Base-by-base conservation (phyloP, 2,113 vertebrate genomes). In the Chiloscyllium plagiosum region DNA sequence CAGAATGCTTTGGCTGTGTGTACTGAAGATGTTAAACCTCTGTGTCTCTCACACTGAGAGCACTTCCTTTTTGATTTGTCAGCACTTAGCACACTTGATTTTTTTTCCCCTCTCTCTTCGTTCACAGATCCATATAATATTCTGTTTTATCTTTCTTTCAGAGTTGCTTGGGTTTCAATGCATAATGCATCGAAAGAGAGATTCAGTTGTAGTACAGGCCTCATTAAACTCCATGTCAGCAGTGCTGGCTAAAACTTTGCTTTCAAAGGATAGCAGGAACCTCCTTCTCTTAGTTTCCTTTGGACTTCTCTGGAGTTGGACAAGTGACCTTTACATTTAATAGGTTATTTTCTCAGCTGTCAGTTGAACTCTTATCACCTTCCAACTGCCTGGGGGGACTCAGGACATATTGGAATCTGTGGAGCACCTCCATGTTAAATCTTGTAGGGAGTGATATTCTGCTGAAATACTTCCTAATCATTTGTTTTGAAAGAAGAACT, bases 111-210 rank as follows among this genome's bases (percentile, higher is more conserved):
- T 33, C 26, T 72, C 26, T 72, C 56, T 26, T 72, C 33, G 13
- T 19, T 65, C 26, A 3, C 5, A 52, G 0, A 17, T 90, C 24
- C 12, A 15, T 56, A 33, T 4, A 90, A n/a, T 90, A 90, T 90
- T 90, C 87, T 90, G 87, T 52, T 90, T 90, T 52, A 90, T 61
- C 29, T 90, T 65, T 56, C 52, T 90, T 65, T 56, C 52, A 65
- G 52, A 4, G 15, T 52, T 90, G 87, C 56, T 90, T 7, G 3
- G 52, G 33, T 33, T 13, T 19, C 24, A 61, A 90, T 56, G 87
- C 6, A 15, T 90, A 29, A 90, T 65, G 87, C 52, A 0, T 17
- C 61, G 87, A 90, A 90, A 13, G 26, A 17, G 87, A 7, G 47
- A 17, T 90, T 90, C 26, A 17, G 26, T 90, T 33, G 52, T 17